Percentiles rank a stretch among this genome's conserved stretches.
These are phyloP conservation scores for Gastracanthus pulcherrimus DNA, from an alignment of 2,888 invertebrate species.

Conservation along the genomic window DNA sequence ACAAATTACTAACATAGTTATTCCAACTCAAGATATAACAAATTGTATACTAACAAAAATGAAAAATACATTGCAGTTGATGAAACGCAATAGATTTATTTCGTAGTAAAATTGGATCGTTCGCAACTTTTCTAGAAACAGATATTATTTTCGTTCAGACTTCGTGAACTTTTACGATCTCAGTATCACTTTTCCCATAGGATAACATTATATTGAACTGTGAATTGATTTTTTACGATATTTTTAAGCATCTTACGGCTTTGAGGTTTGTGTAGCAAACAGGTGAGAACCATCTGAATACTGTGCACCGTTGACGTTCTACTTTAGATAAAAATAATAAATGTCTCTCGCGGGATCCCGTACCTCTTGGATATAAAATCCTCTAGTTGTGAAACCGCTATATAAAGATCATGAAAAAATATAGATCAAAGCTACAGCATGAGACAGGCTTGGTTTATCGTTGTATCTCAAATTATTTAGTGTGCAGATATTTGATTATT, in stretches of 20 bases:
- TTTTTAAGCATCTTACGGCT: background rate
- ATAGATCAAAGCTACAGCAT: background rate
- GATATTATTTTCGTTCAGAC: no score
- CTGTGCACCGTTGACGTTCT: background rate
- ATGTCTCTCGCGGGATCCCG: background rate
- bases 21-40: no score
- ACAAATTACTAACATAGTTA: no score
- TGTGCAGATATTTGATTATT: background rate
- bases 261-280: background rate
- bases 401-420: background rate
- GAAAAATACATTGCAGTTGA: no score
- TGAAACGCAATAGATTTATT: no score
- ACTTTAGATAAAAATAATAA: background rate
- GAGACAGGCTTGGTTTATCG: background rate
- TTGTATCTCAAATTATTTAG: background rate
- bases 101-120: no score
- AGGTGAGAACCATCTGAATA: no score
- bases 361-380: background rate
- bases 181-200: background rate
- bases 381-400: background rate
- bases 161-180: background rate
- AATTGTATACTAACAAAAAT: no score
- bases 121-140: no score
- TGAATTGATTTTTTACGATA: background rate
- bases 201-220: background rate